Evolutionary conservation across 2,888 invertebrate species (phyloP).

Genomic region (Pseudeuparius sepicola): DNA sequence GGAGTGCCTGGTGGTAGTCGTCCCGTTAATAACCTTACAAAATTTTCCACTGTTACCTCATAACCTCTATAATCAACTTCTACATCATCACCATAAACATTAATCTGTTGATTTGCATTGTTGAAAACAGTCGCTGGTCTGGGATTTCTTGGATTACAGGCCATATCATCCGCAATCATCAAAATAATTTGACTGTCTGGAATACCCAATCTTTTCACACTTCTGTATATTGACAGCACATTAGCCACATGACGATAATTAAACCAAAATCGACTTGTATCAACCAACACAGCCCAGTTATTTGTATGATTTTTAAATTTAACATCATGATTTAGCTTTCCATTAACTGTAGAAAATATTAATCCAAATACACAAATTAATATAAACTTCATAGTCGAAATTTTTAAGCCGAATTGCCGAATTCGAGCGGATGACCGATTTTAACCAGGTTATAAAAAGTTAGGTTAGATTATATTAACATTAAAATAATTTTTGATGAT

Average conservation of each 20-base stretch:
- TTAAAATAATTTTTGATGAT: too few relatives aligned
- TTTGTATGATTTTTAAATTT: too few relatives aligned
- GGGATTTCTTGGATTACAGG: conserved; percentile 96
- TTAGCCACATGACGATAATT: conserved; percentile 99
- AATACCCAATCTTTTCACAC: conserved; percentile 96
- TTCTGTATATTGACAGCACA: conserved; percentile 94
- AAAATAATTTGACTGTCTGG: conserved; percentile 97
- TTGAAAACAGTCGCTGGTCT: conserved; percentile 96
- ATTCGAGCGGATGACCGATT: too few relatives aligned
- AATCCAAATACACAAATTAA: too few relatives aligned
- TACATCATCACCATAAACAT: conserved; percentile 98
- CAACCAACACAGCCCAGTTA: conserved; percentile 99
- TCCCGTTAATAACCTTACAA: conserved; percentile 91
- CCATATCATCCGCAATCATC: conserved; percentile 99
- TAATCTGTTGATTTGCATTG: conserved; percentile 94
- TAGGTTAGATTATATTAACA: too few relatives aligned
- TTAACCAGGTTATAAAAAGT: too few relatives aligned
- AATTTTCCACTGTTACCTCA: conserved; percentile 96
- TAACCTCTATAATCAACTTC: conserved; percentile 97
- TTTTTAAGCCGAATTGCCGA: too few relatives aligned
- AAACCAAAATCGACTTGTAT: conserved; percentile 99
- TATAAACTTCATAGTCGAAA: too few relatives aligned
- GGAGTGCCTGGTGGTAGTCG: conserved; percentile 88
- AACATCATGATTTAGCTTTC: too few relatives aligned
- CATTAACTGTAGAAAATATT: too few relatives aligned